phyloP scores from a whole-genome alignment of 2,113 vertebrate species.

The Mellivora capensis region DNA sequence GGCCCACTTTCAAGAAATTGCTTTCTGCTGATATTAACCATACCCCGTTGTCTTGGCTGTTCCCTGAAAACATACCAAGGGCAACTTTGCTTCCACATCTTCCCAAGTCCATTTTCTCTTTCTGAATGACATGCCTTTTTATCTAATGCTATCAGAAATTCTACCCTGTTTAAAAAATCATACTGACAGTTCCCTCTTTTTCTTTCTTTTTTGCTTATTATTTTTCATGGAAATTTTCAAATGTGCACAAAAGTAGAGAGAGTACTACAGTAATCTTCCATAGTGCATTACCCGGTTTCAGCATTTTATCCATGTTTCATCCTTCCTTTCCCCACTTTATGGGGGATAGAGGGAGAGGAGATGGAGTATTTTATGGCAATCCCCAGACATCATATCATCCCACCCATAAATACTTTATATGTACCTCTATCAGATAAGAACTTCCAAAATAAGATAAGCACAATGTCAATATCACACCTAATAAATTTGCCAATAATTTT shows the following conservation, averaged over 20 bases:
- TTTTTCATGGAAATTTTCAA: not conserved
- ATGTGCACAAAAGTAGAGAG: not conserved
- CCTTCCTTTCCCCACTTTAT: not conserved
- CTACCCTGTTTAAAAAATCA: not conserved
- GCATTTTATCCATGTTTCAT: not conserved
- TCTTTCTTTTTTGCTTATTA: not conserved
- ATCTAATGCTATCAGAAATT: not conserved
- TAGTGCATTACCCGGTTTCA: not conserved
- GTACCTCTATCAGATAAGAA: not conserved
- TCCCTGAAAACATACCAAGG: not conserved
- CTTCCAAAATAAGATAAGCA: not conserved
- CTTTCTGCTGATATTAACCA: not conserved
- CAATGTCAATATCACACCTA: not conserved
- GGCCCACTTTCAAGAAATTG: not conserved
- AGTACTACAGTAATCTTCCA: not conserved
- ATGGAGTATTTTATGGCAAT: not conserved
- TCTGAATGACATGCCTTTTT: not conserved
- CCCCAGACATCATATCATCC: not conserved
- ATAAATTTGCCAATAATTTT: not conserved
- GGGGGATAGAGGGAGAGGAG: not conserved
- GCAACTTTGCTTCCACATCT: not conserved
- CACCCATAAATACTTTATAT: not conserved
- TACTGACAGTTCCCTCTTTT: not conserved
- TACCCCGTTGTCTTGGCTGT: not conserved
- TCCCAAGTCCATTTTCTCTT: not conserved